Base-by-base conservation (phyloP, 2,888 invertebrate genomes). In the Amiota communis region DNA sequence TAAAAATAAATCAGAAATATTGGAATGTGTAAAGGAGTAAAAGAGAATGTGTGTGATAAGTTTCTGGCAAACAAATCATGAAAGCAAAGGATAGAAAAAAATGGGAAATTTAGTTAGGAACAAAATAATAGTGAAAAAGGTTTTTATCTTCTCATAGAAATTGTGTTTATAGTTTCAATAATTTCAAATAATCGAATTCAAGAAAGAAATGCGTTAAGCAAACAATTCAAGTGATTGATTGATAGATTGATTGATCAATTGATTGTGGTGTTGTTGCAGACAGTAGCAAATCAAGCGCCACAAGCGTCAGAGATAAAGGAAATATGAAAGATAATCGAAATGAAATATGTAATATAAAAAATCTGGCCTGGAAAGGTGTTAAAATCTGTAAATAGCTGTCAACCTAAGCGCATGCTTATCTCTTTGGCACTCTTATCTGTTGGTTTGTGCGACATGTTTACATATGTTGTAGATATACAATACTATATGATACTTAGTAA, bases 121-220 rank as follows among this genome's bases (percentile, higher is more conserved):
- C 36, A 36, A 36, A 6, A 36, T 36, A 36, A 36, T 36, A 36
- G 36, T 36, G 36, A 36, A 36, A 36, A 11, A 63, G n/a, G 63
- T 17, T 23, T 63, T 2, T n/a, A 63, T 63, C 61, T 63, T 20
- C 36, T 36, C 63, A 12, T n/a, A 81, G 78, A 83, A 83, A 85
- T 85, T 85, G 85, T 84, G 86, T 85, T 83, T 86, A 85, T 80
- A 84, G 82, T n/a, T n/a, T n/a, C n/a, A 13, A 51, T 3, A 69
- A 84, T 82, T 84, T 85, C 84, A 81, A 85, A 77, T 84, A 72
- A 77, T 82, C 76, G 49, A 71, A 64, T 70, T 48, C n/a, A 51
- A 49, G 36, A 13, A 17, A n/a, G 10, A 57, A 57, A 15, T 57
- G 17, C 23, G 23, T 3, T 2, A 23, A 23, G 23, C 23, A 23